Evolutionary conservation across 1,140 invertebrate species (phyloP).

Genomic region (Gonioctena quinquepunctata): DNA sequence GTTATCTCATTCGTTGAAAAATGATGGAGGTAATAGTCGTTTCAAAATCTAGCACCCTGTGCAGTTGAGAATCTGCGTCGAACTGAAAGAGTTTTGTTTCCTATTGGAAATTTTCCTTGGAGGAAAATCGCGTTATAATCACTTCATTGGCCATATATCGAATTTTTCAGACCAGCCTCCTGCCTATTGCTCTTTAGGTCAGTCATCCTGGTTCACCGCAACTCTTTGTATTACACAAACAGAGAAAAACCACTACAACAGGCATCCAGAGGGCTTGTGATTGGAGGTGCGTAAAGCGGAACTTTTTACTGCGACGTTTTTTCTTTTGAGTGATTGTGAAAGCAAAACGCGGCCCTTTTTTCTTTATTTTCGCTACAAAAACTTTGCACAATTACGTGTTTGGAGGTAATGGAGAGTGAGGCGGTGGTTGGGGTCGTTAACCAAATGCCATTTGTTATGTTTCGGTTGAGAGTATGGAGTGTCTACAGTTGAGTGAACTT

Average conservation of each 20-base stretch:
- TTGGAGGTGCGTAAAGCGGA: conserved; percentile 20
- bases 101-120: too few species aligned
- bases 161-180: too few species aligned
- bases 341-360: neutral
- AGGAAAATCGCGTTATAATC: too few species aligned
- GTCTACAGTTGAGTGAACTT: neutral
- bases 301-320: conserved; percentile 21
- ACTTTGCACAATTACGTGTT: conserved; percentile 1
- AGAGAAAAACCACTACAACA: conserved; percentile 12
- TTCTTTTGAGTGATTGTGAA: conserved; percentile 4
- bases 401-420: neutral
- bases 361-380: neutral
- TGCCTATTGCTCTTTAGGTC: neutral
- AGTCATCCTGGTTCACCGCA: neutral
- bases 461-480: neutral
- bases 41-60: too few species aligned
- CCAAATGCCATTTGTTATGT: neutral
- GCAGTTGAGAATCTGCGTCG: too few species aligned
- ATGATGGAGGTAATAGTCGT: too few species aligned
- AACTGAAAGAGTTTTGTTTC: too few species aligned
- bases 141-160: too few species aligned
- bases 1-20: too few species aligned
- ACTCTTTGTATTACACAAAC: conserved; percentile 11
- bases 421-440: neutral
- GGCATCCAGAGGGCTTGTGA: conserved; percentile 19